Percentiles rank a stretch among this genome's conserved stretches.
Conservation (phyloP, 2,797 vertebrate species). For the Protonibea diacanthus region DNA sequence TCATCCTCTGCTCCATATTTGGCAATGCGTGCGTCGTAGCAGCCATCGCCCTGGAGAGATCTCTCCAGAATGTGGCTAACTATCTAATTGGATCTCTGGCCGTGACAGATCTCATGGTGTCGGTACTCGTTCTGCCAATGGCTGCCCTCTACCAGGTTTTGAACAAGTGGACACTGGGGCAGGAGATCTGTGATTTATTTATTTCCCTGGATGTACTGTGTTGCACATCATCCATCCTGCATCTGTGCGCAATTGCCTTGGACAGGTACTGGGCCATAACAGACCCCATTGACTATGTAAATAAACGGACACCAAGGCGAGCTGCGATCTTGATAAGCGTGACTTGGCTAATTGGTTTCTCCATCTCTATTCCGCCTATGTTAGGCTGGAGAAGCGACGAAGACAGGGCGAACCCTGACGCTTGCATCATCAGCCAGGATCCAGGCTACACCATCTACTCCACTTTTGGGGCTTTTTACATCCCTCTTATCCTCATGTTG, state of each 20-base stretch:
- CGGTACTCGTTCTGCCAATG: conserved; percentile 97
- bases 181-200: conserved; percentile 96
- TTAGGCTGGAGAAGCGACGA: conserved; percentile 96
- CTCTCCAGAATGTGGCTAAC: conserved; percentile 97
- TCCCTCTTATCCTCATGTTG: conserved; percentile 95
- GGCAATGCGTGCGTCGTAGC: conserved; percentile 97
- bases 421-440: conserved; percentile 97
- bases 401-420: conserved; percentile 94
- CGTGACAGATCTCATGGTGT: conserved; percentile 98
- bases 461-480: conserved; percentile 98
- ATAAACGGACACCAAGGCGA: conserved; percentile 94
- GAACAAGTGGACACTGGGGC: conserved; percentile 98
- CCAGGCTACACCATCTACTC: conserved; percentile 98
- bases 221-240: conserved; percentile 98
- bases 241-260: conserved; percentile 97
- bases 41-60: conserved; percentile 95
- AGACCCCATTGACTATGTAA: conserved; percentile 97
- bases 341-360: conserved; percentile 97
- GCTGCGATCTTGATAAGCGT: conserved; percentile 94
- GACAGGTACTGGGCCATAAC: conserved; percentile 99
- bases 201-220: conserved; percentile 97
- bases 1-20: conserved; percentile 94
- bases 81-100: conserved; percentile 98
- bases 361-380: conserved; percentile 98
- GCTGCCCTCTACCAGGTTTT: conserved; percentile 97